These are phyloP conservation scores for Oscarella lobularis DNA, from an alignment of 37 sponge, comb jelly and placozoan genomes.

Conservation along the genomic window DNA sequence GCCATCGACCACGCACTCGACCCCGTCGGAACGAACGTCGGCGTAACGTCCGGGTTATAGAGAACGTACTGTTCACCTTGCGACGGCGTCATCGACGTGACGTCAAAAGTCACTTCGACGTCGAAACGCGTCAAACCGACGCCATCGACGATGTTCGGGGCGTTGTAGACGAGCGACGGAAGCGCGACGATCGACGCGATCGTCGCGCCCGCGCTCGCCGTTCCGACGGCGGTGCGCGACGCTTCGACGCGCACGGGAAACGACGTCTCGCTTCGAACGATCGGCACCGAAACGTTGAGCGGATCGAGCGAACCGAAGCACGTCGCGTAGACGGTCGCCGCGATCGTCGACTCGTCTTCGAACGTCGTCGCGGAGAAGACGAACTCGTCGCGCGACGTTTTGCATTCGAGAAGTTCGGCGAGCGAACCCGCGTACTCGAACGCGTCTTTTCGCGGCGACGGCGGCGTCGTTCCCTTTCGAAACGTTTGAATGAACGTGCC, in stretches of 20 bases:
- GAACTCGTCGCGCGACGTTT: background rate
- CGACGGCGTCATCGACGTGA: too few relatives aligned
- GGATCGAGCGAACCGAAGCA: background rate
- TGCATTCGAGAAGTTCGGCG: slow-evolving; percentile 9
- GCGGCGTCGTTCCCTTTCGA: too few relatives aligned
- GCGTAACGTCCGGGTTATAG: too few relatives aligned
- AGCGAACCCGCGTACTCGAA: slow-evolving; percentile 13
- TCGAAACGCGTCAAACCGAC: too few relatives aligned
- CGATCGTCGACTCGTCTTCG: background rate
- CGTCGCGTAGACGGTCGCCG: background rate
- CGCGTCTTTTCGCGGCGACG: slow-evolving; percentile 19
- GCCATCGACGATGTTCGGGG: too few relatives aligned
- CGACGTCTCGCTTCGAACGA: background rate
- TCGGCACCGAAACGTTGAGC: background rate
- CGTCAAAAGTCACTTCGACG: too few relatives aligned
- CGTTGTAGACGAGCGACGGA: too few relatives aligned
- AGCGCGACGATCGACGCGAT: too few relatives aligned
- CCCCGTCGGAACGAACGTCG: slow-evolving; percentile 1
- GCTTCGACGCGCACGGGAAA: background rate
- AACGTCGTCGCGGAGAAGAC: background rate
- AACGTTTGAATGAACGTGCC: too few relatives aligned
- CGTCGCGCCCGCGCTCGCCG: too few relatives aligned
- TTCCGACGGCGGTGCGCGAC: too few relatives aligned
- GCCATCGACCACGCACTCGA: background rate
- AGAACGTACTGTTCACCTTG: too few relatives aligned